Evolutionary conservation across 2,797 vertebrate genomes (phyloP).

Genomic region (Bovichtus diacanthus): DNA sequence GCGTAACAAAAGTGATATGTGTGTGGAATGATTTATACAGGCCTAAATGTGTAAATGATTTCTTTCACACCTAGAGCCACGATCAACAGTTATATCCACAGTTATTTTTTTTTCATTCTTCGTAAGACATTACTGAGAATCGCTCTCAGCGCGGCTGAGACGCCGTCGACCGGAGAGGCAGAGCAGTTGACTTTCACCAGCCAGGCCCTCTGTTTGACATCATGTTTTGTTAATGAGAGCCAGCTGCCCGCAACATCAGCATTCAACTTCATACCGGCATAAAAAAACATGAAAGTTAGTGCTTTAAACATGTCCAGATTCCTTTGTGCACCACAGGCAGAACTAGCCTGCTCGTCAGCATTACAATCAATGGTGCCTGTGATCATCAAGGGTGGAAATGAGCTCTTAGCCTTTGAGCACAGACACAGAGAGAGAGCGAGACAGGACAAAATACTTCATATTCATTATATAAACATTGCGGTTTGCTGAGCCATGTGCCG

Average conservation of each 20-base stretch:
- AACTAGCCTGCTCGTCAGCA: slow-evolving; percentile 75
- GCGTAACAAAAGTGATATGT: background rate
- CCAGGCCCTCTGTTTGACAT: slow-evolving; percentile 81
- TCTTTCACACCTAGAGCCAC: background rate
- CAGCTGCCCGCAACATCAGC: slow-evolving; percentile 79
- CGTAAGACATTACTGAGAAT: background rate
- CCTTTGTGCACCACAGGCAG: slow-evolving; percentile 71
- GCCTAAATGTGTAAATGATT: background rate
- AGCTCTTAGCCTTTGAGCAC: slow-evolving; percentile 75
- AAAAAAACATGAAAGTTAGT: slow-evolving; percentile 77
- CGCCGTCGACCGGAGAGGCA: slow-evolving; percentile 38
- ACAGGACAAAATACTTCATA: slow-evolving; percentile 41
- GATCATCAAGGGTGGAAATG: slow-evolving; percentile 82
- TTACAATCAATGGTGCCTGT: slow-evolving; percentile 83
- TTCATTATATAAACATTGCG: slow-evolving; percentile 71
- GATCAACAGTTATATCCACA: too few species aligned
- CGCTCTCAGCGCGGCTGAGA: slow-evolving; percentile 25
- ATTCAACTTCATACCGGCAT: slow-evolving; percentile 74
- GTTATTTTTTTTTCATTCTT: background rate
- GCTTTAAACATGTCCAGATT: slow-evolving; percentile 85
- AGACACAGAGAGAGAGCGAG: slow-evolving; percentile 3
- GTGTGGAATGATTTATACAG: background rate
- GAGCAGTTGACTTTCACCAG: slow-evolving; percentile 68
- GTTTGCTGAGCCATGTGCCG: slow-evolving; percentile 58
- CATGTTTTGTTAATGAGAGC: slow-evolving; percentile 80